Evolutionary conservation across 2,113 vertebrate genomes (phyloP), one percentile per base, ranked within the genome.

Genomic region (Melanerpes formicivorus): DNA sequence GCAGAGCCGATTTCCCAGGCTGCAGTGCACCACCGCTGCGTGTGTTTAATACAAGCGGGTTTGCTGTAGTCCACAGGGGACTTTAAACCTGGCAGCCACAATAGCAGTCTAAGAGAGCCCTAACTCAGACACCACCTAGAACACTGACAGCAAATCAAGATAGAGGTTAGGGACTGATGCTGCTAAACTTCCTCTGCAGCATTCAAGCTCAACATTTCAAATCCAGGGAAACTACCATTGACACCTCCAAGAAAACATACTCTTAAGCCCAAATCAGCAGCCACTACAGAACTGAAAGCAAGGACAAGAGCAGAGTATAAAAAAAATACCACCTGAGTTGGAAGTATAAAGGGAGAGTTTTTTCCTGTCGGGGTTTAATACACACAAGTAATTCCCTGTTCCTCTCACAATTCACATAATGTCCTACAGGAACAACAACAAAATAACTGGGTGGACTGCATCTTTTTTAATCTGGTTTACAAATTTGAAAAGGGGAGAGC

Each of bases 341-440:
- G 40, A 92, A 84, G 37, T 3, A n/a, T 32, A 32, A 55, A 69
- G 70, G n/a, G 18, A 58, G 21, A 46, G 0, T 11, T 82, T 93
- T 52, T 63, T 70, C 48, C 65, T 72, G 27, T 48, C 1, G 0
- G 27, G 27, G 40, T 79, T 67, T 52, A 42, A 83, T n/a, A 64
- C 32, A 71, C 42, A 82, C 54, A 80, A 89, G 69, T 89, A 92
- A 90, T 82, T 83, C 87, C 81, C 48, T 58, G 65, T 64, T 89
- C 79, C 58, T 93, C 87, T 60, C 73, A 77, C 80, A 93, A 54
- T 52, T 46, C 88, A 80, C 62, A 90, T 71, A 90, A 84, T 77
- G 81, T 90, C 84, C 67, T 67, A 59, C 18, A 87, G 81, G 12
- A 90, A 64, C 19, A 95, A 80, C 71, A 83, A 76, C 37, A 80